Evolutionary conservation across 2,888 invertebrate species (phyloP).

Genomic region (Nemotelus pantherinus): DNA sequence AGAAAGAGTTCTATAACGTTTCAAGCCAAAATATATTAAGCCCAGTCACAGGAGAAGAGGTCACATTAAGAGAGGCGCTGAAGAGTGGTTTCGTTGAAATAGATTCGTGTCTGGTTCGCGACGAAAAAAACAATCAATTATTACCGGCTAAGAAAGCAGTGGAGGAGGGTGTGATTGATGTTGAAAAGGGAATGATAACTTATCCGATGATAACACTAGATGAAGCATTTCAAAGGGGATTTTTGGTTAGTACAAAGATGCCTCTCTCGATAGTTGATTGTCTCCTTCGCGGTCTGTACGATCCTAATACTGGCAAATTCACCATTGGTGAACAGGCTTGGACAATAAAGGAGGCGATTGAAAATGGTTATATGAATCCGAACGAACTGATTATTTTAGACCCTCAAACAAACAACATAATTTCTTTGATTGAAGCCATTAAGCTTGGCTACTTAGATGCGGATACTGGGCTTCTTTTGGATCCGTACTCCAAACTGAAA

Average conservation of each 20-base stretch:
- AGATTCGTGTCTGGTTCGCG: slow-evolving; percentile 76
- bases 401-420: slow-evolving; percentile 81
- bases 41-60: slow-evolving; percentile 77
- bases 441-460: slow-evolving; percentile 80
- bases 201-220: slow-evolving; percentile 78
- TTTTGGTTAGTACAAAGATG: slow-evolving; percentile 79
- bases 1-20: slow-evolving; percentile 80
- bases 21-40: slow-evolving; percentile 79
- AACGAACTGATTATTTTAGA: slow-evolving; percentile 82
- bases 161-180: slow-evolving; percentile 75
- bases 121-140: slow-evolving; percentile 74
- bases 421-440: slow-evolving; percentile 83
- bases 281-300: slow-evolving; percentile 81
- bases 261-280: slow-evolving; percentile 87
- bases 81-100: slow-evolving; percentile 77
- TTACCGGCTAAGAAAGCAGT: slow-evolving; percentile 77
- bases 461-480: slow-evolving; percentile 79
- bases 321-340: slow-evolving; percentile 75
- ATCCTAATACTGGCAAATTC: slow-evolving; percentile 77
- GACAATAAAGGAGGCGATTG: slow-evolving; percentile 75
- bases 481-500: slow-evolving; percentile 78
- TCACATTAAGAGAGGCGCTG: slow-evolving; percentile 81
- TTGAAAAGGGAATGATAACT: slow-evolving; percentile 74
- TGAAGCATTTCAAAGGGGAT: slow-evolving; percentile 83
- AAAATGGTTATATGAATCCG: slow-evolving; percentile 78